Evolutionary conservation across 2,113 vertebrate species (phyloP), one percentile per base, ranked within the genome.

Genomic region (Raja brachyura): DNA sequence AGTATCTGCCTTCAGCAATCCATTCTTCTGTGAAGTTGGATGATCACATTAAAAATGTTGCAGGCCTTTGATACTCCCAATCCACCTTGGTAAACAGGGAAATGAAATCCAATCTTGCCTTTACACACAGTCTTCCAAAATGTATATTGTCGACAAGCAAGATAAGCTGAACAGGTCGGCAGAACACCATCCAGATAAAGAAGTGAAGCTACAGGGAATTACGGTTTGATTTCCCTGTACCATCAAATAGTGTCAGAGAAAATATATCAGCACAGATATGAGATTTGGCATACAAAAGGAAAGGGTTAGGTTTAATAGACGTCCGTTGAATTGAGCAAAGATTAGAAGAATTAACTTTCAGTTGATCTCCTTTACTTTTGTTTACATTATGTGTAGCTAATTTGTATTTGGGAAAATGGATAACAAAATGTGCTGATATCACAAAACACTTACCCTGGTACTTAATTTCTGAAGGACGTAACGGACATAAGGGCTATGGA

Each of bases 41-140:
- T 88, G 83, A 88, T 88, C 61, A 16, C 59, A 88, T 88, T 63
- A 28, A 88, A 88, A 63, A 14, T 88, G 59, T n/a, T 63, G n/a
- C 61, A 28, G 28, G 59, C 28, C 59, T 63, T 88, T 66, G 28
- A 31, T 88, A 88, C 63, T 88, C 83, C 83, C 59, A 88, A 63
- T 63, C 59, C 83, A 88, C 59, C 61, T 18, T 18, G 28, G 28
- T n/a, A 88, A 88, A 63, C 31, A 31, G 83, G 28, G 59, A 66
- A 61, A 63, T 88, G 83, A 66, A 88, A 88, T 88, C 59, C 83
- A 88, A 88, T 88, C 28, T 88, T 88, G 59, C 25, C n/a, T 66
- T 88, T 31, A 13, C 59, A 88, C 28, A 63, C 83, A 88, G 13
- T 61, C 81, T 86, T 61, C 81, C 13, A 22, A 86, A 86, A 85